Percentiles rank a stretch among this genome's conserved stretches.
These are phyloP conservation scores for Cyrtodaria siliqua DNA, from an alignment of 2,888 invertebrate genomes.

Conservation along the genomic window DNA sequence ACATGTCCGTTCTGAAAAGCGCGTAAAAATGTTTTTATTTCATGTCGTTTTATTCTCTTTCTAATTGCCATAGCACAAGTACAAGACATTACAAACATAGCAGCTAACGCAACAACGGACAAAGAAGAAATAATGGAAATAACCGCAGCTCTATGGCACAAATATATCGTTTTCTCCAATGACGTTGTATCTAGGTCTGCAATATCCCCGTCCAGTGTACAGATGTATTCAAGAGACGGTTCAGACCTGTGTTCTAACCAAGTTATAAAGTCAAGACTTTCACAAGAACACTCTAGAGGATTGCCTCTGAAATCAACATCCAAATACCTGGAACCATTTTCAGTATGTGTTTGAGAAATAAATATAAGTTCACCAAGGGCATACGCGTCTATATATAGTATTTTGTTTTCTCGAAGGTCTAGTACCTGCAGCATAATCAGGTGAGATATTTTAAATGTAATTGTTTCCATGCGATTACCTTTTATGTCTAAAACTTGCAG, in stretches of 20 bases:
- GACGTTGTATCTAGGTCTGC: background rate
- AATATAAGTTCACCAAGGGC: background rate
- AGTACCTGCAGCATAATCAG: background rate
- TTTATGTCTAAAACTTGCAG: background rate
- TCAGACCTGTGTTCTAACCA: background rate
- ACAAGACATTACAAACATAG: too few species aligned
- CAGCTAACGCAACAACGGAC: too few species aligned
- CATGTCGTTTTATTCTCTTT: too few species aligned
- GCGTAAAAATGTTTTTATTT: background rate
- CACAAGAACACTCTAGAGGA: background rate
- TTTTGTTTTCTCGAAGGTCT: background rate
- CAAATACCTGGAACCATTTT: too few species aligned
- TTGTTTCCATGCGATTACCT: background rate
- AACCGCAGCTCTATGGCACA: too few species aligned
- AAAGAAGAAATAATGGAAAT: too few species aligned
- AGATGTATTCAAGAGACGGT: too few species aligned
- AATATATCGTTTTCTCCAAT: background rate
- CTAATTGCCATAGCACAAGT: too few species aligned
- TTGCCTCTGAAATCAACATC: background rate
- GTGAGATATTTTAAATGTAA: background rate
- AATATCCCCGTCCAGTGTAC: too few species aligned
- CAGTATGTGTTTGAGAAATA: too few species aligned
- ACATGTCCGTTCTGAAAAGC: background rate
- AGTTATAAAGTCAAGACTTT: background rate
- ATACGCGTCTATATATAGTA: background rate